These are phyloP conservation scores for Motacilla alba DNA, from an alignment of 2,113 vertebrate genomes.

Conservation along the genomic window DNA sequence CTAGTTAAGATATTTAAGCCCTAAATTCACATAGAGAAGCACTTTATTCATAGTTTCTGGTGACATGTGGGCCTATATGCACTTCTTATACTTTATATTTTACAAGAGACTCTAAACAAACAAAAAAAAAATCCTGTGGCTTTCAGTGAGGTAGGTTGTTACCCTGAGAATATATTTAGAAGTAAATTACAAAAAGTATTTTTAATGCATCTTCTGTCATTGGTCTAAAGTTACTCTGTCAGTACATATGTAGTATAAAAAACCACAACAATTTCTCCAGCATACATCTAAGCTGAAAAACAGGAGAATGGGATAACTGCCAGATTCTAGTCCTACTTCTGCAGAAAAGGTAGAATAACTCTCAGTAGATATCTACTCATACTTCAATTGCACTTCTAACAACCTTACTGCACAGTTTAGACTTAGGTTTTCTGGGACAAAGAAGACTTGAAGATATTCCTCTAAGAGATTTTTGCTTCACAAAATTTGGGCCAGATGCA, in stretches of 20 bases:
- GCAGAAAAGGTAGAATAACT: not conserved
- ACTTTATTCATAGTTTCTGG: not conserved
- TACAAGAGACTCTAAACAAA: not conserved
- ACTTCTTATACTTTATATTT: not conserved
- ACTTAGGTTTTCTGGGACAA: not conserved
- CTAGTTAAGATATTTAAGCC: not conserved
- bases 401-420: not conserved
- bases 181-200: not conserved
- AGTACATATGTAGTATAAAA: not conserved
- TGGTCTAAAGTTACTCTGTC: not conserved
- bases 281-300: not conserved
- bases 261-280: not conserved
- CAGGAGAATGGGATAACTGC: not conserved
- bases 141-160: not conserved
- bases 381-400: not conserved
- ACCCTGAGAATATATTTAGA: not conserved
- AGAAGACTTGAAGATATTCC: not conserved
- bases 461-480: not conserved
- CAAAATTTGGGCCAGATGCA: not conserved
- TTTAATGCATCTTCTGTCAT: not conserved
- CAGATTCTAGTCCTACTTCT: not conserved
- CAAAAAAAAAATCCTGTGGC: not conserved
- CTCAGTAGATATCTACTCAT: not conserved
- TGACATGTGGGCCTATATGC: accelerated
- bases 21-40: not conserved